Evolutionary conservation across 1,140 invertebrate genomes (phyloP).

Genomic region (Leucophenga varia): DNA sequence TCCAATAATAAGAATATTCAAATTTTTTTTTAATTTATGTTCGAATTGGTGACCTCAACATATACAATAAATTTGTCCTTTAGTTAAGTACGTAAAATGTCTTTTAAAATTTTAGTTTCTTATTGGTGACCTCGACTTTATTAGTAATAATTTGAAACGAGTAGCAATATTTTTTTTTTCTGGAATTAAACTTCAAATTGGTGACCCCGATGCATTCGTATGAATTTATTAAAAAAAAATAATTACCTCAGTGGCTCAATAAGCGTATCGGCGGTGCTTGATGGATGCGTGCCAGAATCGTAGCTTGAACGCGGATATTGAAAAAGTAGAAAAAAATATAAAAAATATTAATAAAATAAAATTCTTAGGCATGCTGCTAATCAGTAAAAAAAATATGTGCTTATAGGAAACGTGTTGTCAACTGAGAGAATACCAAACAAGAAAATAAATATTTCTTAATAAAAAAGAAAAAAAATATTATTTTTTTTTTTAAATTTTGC

Average conservation of each 20-base stretch:
- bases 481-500: slow-evolving; percentile 6
- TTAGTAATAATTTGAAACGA: too few relatives aligned
- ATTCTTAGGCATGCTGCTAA: not conserved
- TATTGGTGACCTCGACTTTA: too few relatives aligned
- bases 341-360: slow-evolving; percentile 4
- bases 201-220: too few relatives aligned
- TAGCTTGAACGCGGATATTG: slow-evolving; percentile 55
- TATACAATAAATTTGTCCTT: too few relatives aligned
- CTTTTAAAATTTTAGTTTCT: too few relatives aligned
- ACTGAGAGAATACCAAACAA: not conserved
- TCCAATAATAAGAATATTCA: too few relatives aligned
- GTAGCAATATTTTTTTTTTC: too few relatives aligned
- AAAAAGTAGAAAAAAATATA: slow-evolving; percentile 20
- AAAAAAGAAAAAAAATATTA: too few relatives aligned
- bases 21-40: too few relatives aligned
- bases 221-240: slow-evolving; percentile 3
- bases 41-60: too few relatives aligned
- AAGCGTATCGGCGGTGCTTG: slow-evolving; percentile 58
- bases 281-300: slow-evolving; percentile 60
- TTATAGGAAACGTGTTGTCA: not conserved
- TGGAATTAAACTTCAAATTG: too few relatives aligned
- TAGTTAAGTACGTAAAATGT: too few relatives aligned
- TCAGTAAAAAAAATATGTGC: not conserved
- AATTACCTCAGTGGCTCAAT: slow-evolving; percentile 56
- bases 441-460: not conserved